Percentiles rank a stretch among this genome's conserved stretches.
Conservation (phyloP, 2,797 vertebrate genomes). For the Momotus momota region DNA sequence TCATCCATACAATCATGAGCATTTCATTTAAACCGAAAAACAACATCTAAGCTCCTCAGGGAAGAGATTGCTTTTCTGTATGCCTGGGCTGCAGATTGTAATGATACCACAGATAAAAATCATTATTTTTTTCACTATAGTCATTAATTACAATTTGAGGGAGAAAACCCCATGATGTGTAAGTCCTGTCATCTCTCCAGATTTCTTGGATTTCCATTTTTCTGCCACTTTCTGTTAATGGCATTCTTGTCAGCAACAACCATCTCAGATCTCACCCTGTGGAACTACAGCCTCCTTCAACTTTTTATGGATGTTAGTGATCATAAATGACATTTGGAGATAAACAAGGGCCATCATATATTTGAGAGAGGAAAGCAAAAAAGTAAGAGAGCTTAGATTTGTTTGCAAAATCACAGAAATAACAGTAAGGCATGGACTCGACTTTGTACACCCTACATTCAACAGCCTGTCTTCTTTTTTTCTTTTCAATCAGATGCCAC, state of each 20-base stretch:
- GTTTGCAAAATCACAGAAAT: not conserved
- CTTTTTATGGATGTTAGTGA: not conserved
- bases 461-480: not conserved
- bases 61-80: not conserved
- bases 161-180: not conserved
- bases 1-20: not conserved
- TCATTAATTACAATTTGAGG: not conserved
- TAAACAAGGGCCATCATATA: not conserved
- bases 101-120: not conserved
- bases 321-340: not conserved
- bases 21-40: constrained; percentile 34
- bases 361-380: not conserved
- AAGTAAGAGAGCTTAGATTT: not conserved
- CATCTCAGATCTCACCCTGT: not conserved
- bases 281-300: not conserved
- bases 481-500: not conserved
- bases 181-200: not conserved
- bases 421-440: not conserved
- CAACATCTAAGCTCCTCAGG: not conserved
- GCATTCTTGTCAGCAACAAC: not conserved
- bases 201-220: not conserved
- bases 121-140: not conserved
- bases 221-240: not conserved
- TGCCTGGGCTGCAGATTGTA: not conserved
- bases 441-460: not conserved